These are phyloP conservation scores for Pyrgilauda ruficollis DNA, from an alignment of 2,113 vertebrate genomes.

Conservation along the genomic window DNA sequence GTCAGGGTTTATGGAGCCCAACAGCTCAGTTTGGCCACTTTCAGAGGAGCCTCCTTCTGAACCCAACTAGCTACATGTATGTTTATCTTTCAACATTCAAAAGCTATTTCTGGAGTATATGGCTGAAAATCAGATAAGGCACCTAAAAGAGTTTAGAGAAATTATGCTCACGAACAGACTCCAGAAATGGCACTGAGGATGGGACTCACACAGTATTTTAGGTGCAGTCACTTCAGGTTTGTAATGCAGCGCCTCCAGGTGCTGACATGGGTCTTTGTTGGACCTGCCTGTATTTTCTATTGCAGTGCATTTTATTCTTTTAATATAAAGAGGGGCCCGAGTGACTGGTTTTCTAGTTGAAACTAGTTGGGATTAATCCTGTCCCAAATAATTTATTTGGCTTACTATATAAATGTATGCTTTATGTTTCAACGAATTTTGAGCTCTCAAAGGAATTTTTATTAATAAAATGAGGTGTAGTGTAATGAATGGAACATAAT, in stretches of 20 bases:
- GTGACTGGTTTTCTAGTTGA: neutral
- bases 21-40: neutral
- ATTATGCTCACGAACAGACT: neutral
- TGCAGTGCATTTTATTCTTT: neutral
- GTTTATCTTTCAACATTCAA: neutral
- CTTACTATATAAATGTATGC: neutral
- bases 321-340: neutral
- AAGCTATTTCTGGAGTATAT: neutral
- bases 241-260: neutral
- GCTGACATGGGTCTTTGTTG: neutral
- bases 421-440: conserved; percentile 3
- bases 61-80: neutral
- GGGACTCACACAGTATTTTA: neutral
- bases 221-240: neutral
- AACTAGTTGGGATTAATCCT: neutral
- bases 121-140: neutral
- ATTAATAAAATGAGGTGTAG: neutral
- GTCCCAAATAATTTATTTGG: neutral
- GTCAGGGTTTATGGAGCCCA: neutral
- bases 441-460: conserved; percentile 2
- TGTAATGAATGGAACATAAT: conserved; percentile 7
- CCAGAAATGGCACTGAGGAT: neutral
- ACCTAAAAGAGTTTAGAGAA: neutral
- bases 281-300: neutral
- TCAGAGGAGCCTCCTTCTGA: neutral